Conservation (phyloP, 2,797 vertebrate genomes). For the Myotis planiceps region DNA sequence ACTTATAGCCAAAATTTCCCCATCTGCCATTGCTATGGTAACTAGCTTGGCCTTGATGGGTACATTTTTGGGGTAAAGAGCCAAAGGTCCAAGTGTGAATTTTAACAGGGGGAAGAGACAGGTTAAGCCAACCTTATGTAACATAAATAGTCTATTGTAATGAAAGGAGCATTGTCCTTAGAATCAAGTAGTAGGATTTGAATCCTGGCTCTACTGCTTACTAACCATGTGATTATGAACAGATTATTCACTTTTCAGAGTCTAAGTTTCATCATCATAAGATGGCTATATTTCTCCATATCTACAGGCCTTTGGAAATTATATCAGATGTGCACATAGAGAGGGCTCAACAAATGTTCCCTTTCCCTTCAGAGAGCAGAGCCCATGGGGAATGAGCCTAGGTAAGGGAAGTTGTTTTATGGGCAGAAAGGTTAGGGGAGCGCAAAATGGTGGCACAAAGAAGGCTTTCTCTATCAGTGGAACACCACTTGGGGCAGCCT, state of each 20-base stretch:
- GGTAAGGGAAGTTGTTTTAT: background rate
- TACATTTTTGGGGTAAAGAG: background rate
- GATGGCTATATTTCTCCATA: background rate
- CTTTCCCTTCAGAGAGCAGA: conserved; percentile 1
- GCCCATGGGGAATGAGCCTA: background rate
- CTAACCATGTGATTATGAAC: background rate
- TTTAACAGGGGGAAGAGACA: background rate
- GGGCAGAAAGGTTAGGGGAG: background rate
- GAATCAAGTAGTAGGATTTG: background rate
- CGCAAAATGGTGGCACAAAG: background rate
- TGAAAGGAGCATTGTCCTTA: background rate
- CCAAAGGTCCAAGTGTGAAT: background rate
- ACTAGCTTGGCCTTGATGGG: background rate
- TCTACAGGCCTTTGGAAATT: background rate
- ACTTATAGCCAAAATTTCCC: background rate
- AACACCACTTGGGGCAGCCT: background rate
- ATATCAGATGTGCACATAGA: background rate
- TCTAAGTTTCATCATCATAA: background rate
- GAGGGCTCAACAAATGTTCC: background rate
- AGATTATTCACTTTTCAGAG: background rate
- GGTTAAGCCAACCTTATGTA: background rate
- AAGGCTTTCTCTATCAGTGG: background rate
- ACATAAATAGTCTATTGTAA: background rate
- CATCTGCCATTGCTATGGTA: background rate
- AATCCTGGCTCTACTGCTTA: background rate